phyloP scores from a whole-genome alignment of 1,140 invertebrate genomes.

The Ceratina calcarata region DNA sequence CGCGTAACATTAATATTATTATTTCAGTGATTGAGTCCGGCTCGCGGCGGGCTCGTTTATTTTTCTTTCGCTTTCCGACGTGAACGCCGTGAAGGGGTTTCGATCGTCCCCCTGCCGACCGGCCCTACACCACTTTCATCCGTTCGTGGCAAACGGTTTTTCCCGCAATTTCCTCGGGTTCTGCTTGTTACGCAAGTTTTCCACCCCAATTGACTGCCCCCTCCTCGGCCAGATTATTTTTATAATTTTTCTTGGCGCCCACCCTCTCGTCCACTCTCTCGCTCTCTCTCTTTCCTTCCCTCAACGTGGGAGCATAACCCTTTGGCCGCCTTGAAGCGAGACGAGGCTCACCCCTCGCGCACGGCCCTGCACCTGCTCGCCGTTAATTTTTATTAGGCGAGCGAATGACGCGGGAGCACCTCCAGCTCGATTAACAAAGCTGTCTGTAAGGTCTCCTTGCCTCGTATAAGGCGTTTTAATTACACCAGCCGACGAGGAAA shows the following conservation, averaged over 20 bases:
- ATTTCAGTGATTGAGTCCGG: conserved; percentile 60
- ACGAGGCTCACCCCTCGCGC: conserved; percentile 52
- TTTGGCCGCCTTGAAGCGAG: conserved; percentile 65
- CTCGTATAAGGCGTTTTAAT: conserved; percentile 68
- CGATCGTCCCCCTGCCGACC: conserved; percentile 28
- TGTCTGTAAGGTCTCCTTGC: conserved; percentile 65
- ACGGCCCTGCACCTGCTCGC: conserved; percentile 62
- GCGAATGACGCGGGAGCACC: conserved; percentile 68
- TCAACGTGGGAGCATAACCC: conserved; percentile 55
- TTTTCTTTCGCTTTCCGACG: conserved; percentile 61
- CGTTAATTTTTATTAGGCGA: conserved; percentile 70
- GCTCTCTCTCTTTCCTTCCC: too few species aligned
- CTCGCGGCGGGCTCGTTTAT: conserved; percentile 58
- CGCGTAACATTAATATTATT: conserved; percentile 62
- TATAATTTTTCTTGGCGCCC: conserved; percentile 71
- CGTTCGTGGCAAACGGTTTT: conserved; percentile 69
- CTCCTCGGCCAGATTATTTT: conserved; percentile 70
- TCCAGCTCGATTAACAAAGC: conserved; percentile 67
- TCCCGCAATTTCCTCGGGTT: conserved; percentile 66
- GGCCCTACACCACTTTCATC: conserved; percentile 54
- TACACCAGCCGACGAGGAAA: conserved; percentile 57
- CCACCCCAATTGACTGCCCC: conserved; percentile 70
- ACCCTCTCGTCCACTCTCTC: conserved; percentile 34
- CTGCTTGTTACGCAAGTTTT: conserved; percentile 73
- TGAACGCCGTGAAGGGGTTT: conserved; percentile 48